Base-by-base conservation (phyloP, 35 echinoderm and acorn worm genomes). In the Lytechinus variegatus region DNA sequence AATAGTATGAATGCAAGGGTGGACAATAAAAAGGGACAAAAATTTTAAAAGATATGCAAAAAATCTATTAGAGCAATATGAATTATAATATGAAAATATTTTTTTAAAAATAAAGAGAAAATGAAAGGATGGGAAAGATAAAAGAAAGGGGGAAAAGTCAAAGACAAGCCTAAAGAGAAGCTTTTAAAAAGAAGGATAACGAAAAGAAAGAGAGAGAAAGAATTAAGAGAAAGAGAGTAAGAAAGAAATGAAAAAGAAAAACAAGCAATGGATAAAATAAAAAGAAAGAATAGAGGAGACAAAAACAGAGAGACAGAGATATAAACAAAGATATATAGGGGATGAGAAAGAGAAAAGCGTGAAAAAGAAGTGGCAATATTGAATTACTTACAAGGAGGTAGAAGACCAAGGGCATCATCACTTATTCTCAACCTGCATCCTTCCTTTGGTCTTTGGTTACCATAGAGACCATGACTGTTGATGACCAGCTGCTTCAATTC, bases 331-430 rank as follows among this genome's bases (percentile, higher is more conserved):
- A 4, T 56, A 56, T n/a, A n/a, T n/a, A 8, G 11, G 55, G 5
- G 5, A 11, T 1, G 33, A 44, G 33, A 44, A 44, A 44, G 33
- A 44, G 33, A 44, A 44, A 44, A 2, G 33, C n/a, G 33, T 44
- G 33, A 44, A 11, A 8, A 0, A 11, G 11, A 11, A 11, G 5
- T 44, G 0, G 33, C 33, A 44, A 44, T 44, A 56, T 8, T 8
- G 56, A 66, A 14, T 28, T 94, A 96, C 96, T 98, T 95, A 98
- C 97, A 89, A 29, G 96, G 96, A 55, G 97, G 95, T 55, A 95
- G 95, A 16, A 97, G 94, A 11, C 96, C 97, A 10, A 91, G 21
- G 16, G 55, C 87, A 87, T 95, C 94, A 79, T 94, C 96, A 94
- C 95, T 94, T 52, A 97, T 88, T 16, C 97, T 86, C 5, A 98